Conservation (phyloP, 2,797 vertebrate species). For the Geotrypetes seraphini region DNA sequence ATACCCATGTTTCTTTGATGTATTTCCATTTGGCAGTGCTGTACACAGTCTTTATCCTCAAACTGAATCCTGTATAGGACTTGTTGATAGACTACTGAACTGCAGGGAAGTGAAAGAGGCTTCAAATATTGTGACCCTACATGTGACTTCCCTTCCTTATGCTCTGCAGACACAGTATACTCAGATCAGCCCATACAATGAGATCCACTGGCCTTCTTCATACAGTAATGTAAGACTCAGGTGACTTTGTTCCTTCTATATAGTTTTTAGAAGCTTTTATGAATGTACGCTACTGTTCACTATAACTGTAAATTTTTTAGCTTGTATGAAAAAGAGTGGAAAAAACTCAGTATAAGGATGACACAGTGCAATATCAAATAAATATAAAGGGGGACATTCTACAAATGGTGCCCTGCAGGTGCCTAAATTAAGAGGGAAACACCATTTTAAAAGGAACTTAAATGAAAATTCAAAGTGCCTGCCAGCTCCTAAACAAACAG, state of each 20-base stretch:
- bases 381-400: no score
- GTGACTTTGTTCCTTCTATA: neutral
- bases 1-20: neutral
- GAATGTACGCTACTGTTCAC: neutral
- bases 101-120: slow-evolving; percentile 84
- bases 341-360: no score
- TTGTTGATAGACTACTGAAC: slow-evolving; percentile 85
- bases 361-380: no score
- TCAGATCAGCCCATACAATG: slow-evolving; percentile 93
- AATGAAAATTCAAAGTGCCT: no score
- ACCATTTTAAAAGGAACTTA: no score
- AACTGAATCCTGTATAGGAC: slow-evolving; percentile 59
- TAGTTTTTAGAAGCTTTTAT: neutral
- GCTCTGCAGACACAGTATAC: slow-evolving; percentile 88
- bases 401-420: no score
- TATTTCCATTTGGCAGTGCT: slow-evolving; percentile 37
- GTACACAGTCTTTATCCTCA: slow-evolving; percentile 53
- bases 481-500: no score
- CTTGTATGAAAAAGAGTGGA: no score
- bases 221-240: slow-evolving; percentile 71
- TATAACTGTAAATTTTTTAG: accelerated
- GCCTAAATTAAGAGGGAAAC: no score
- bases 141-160: slow-evolving; percentile 92
- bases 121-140: slow-evolving; percentile 84
- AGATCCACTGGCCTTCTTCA: slow-evolving; percentile 92